These are phyloP conservation scores for Tillus elongatus DNA, from an alignment of 2,888 invertebrate species.

Conservation along the genomic window DNA sequence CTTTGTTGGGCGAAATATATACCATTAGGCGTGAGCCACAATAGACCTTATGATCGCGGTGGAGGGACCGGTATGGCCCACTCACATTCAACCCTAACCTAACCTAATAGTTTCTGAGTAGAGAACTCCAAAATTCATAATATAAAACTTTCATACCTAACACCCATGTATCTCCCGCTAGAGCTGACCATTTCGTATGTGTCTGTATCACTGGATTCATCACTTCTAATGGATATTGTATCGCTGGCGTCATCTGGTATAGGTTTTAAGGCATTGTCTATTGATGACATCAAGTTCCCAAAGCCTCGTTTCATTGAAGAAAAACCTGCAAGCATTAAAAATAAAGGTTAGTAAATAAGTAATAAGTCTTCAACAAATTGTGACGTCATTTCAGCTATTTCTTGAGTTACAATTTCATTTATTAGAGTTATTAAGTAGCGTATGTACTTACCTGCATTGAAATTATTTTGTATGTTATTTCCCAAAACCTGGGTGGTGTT, in stretches of 20 bases:
- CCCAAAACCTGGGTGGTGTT: not conserved
- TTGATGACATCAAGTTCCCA: constrained; percentile 71
- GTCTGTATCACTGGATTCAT: constrained; percentile 81
- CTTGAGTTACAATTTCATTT: too few relatives aligned
- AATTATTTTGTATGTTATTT: constrained; percentile 38
- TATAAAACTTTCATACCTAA: constrained; percentile 10
- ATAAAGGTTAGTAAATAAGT: not conserved
- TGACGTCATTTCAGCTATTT: too few relatives aligned
- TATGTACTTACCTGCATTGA: constrained; percentile 42
- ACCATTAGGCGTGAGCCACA: too few relatives aligned
- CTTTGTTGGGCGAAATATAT: too few relatives aligned
- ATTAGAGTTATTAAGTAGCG: too few relatives aligned
- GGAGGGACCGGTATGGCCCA: too few relatives aligned
- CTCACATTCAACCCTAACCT: too few relatives aligned
- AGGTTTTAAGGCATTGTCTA: constrained; percentile 70
- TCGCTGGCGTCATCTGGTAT: constrained; percentile 68
- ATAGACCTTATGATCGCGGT: too few relatives aligned
- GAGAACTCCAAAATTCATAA: too few relatives aligned
- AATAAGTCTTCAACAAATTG: too few relatives aligned
- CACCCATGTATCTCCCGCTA: constrained; percentile 33
- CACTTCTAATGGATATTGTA: constrained; percentile 66
- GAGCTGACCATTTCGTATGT: constrained; percentile 71
- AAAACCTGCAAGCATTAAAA: constrained; percentile 44
- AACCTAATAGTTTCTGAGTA: too few relatives aligned
- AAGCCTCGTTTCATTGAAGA: constrained; percentile 77